Evolutionary conservation across 2,888 invertebrate genomes (phyloP).

Genomic region (Caradrina clavipalpis): DNA sequence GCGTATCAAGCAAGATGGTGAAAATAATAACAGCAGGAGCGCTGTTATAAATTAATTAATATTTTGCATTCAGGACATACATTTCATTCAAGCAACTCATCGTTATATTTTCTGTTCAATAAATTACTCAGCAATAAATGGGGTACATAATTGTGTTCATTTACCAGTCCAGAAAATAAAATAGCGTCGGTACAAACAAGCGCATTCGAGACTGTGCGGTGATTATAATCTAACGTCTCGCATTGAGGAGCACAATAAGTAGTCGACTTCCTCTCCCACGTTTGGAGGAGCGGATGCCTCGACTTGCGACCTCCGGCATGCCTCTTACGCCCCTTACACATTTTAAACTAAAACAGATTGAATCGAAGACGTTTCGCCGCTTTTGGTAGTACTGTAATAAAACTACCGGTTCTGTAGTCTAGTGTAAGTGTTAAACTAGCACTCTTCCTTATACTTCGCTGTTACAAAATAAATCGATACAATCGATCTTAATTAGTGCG

Average conservation of each 20-base stretch:
- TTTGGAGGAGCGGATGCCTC: constrained; percentile 85
- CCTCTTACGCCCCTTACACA: constrained; percentile 75
- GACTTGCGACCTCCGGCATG: constrained; percentile 84
- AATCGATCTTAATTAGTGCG: constrained; percentile 39
- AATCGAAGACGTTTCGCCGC: constrained; percentile 47
- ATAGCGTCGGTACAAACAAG: constrained; percentile 67
- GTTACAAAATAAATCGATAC: constrained; percentile 39
- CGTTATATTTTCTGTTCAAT: constrained; percentile 24
- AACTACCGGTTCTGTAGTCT: constrained; percentile 17
- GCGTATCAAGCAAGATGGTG: background rate
- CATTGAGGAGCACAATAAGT: constrained; percentile 90
- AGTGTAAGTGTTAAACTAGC: background rate
- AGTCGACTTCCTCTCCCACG: constrained; percentile 90
- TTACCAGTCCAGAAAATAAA: constrained; percentile 69
- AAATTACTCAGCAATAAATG: constrained; percentile 32
- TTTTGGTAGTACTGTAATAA: constrained; percentile 18
- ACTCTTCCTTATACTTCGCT: constrained; percentile 18
- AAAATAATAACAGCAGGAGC: background rate
- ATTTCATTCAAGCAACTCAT: constrained; percentile 13
- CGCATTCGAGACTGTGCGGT: constrained; percentile 69
- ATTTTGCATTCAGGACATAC: background rate
- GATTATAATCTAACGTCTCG: constrained; percentile 84
- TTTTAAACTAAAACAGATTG: constrained; percentile 66
- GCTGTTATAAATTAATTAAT: background rate
- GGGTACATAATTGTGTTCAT: constrained; percentile 46